Evolutionary conservation across 2,113 vertebrate species (phyloP).

Genomic region (Pipra filicauda): DNA sequence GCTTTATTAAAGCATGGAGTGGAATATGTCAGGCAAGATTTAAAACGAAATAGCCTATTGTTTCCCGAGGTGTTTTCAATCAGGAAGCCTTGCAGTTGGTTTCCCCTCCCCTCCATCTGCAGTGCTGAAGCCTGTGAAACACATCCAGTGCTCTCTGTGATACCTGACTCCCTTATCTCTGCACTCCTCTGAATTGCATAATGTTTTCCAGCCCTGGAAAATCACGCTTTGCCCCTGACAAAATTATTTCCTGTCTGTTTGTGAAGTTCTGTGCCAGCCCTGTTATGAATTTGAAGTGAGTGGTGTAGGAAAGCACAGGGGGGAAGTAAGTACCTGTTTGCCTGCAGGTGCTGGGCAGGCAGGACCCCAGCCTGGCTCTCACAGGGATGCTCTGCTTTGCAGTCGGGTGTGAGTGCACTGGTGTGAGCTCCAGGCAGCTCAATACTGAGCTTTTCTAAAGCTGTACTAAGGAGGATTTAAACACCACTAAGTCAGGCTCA

Average conservation of each 20-base stretch:
- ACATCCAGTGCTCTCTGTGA: background rate
- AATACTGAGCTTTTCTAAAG: background rate
- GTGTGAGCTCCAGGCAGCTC: background rate
- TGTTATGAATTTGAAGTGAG: background rate
- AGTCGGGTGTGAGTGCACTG: too few relatives aligned
- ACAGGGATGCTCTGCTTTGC: rapidly evolving
- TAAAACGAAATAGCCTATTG: conserved; percentile 14
- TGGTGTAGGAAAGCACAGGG: rapidly evolving
- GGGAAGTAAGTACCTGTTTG: rapidly evolving
- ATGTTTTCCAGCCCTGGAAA: background rate
- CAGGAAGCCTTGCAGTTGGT: background rate
- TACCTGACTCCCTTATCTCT: background rate
- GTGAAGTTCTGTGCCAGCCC: rapidly evolving
- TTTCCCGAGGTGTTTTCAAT: conserved; percentile 25
- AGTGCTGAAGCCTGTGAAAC: background rate
- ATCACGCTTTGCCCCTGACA: background rate
- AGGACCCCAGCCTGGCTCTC: background rate
- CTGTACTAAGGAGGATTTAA: background rate
- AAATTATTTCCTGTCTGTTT: background rate
- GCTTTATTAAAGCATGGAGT: conserved; percentile 25
- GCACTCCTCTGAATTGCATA: background rate
- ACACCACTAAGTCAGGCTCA: background rate
- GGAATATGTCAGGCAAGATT: conserved; percentile 32
- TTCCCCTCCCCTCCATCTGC: background rate
- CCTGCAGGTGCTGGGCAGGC: background rate